Percentiles rank a stretch among this genome's conserved stretches.
These are phyloP conservation scores for Dorcus hopei DNA, from an alignment of 2,888 invertebrate genomes.

Conservation along the genomic window DNA sequence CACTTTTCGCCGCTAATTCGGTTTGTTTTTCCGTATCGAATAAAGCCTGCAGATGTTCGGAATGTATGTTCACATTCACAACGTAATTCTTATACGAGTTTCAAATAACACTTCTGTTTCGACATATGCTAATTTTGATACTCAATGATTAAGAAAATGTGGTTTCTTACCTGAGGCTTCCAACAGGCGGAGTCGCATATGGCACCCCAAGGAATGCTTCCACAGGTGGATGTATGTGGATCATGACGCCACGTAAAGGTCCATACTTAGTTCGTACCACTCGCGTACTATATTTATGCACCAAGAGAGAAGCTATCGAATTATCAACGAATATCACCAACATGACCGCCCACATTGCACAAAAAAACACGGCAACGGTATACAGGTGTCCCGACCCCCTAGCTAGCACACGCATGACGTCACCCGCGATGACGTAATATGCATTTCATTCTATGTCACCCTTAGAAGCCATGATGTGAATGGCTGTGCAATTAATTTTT, in stretches of 20 bases:
- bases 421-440: constrained; percentile 37
- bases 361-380: constrained; percentile 41
- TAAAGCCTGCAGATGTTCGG: too few relatives aligned
- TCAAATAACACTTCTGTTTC: too few relatives aligned
- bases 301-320: constrained; percentile 51
- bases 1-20: too few relatives aligned
- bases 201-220: constrained; percentile 93
- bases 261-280: constrained; percentile 89
- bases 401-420: constrained; percentile 47
- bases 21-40: too few relatives aligned
- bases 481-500: too few relatives aligned
- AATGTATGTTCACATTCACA: too few relatives aligned
- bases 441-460: constrained; percentile 28
- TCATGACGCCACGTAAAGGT: constrained; percentile 78
- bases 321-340: constrained; percentile 58
- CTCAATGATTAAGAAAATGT: too few relatives aligned
- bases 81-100: too few relatives aligned
- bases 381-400: constrained; percentile 38
- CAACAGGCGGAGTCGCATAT: constrained; percentile 88
- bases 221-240: constrained; percentile 76
- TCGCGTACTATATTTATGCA: constrained; percentile 77
- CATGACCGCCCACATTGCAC: constrained; percentile 52
- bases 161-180: constrained; percentile 70
- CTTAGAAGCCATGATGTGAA: background rate
- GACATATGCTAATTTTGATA: too few relatives aligned